Percentiles rank a stretch among this genome's conserved stretches.
phyloP scores from a whole-genome alignment of 2,113 vertebrate species.

The Spizaetus ornatus region DNA sequence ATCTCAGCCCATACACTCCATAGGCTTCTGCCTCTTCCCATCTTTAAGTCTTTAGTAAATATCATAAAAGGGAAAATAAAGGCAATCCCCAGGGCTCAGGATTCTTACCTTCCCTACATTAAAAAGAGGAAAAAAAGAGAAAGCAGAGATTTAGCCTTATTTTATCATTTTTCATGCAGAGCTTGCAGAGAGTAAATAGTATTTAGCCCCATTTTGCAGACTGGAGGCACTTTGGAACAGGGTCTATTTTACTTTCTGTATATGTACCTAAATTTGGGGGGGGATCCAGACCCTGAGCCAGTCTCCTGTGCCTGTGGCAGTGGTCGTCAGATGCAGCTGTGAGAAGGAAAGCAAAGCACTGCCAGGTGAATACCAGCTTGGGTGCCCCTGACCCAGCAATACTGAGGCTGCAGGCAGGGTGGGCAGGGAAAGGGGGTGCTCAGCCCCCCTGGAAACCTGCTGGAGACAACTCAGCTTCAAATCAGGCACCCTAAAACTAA shows the following conservation, averaged over 20 bases:
- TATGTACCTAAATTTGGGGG: neutral
- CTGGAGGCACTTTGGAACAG: neutral
- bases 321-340: fast-evolving
- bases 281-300: neutral
- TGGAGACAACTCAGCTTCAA: neutral
- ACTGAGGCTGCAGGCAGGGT: fast-evolving
- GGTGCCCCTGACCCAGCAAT: fast-evolving
- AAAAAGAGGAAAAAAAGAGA: neutral
- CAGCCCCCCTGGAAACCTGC: neutral
- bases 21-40: conserved; percentile 47
- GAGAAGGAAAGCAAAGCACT: neutral
- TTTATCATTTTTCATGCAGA: neutral
- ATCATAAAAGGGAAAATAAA: conserved; percentile 40
- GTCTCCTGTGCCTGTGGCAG: neutral
- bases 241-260: neutral
- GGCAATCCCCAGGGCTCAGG: neutral
- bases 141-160: neutral
- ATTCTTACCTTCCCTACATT: neutral
- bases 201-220: neutral
- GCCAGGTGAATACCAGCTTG: neutral
- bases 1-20: conserved; percentile 17
- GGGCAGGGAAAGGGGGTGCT: neutral
- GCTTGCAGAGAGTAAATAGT: neutral
- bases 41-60: conserved; percentile 62
- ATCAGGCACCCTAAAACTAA: neutral